Base-by-base conservation (phyloP, 2,797 vertebrate genomes). In the Sciaenops ocellatus region DNA sequence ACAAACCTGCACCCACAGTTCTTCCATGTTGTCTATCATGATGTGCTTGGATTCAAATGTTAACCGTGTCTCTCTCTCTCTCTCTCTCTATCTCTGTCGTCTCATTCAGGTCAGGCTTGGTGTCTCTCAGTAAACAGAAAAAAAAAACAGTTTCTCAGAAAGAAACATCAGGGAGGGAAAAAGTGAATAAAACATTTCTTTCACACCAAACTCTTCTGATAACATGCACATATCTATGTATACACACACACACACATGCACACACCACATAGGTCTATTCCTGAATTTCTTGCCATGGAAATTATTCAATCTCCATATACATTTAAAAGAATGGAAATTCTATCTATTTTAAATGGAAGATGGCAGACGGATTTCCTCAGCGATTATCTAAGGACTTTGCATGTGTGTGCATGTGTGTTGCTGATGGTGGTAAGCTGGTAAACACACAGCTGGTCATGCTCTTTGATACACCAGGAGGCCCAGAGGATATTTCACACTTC, bases 381-480 rank as follows among this genome's bases (percentile, higher is more conserved):
- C 17, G 74, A 83, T 85, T 81, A 84, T 78, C 69, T 72, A 26
- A 70, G 51, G 48, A 47, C 28, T 77, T 56, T 78, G 67, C n/a
- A 2, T 50, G n/a, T 41, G 24, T 56, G 55, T 52, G 34, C 61
- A 64, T 61, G 54, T 77, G 64, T 54, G 56, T 24, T 78, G 76
- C 60, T 82, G 70, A 67, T 24, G 61, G 65, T 73, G 55, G 20
- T 73, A 67, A 67, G 77, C 70, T 63, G 54, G 80, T 90, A 86
- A 89, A 90, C 85, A 84, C 75, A 82, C 75, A 76, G 72, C 77
- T 87, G 67, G 75, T 47, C 46, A 7, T 85, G 74, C 73, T 85
- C 80, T 90, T 85, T 90, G 86, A 90, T 90, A 84, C 79, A 83
- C 75, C 74, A 80, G 82, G 73, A 89, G 77, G 75, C 79, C 84